Conservation (phyloP, 2,888 invertebrate genomes). For the Hirudinaria manillensis region DNA sequence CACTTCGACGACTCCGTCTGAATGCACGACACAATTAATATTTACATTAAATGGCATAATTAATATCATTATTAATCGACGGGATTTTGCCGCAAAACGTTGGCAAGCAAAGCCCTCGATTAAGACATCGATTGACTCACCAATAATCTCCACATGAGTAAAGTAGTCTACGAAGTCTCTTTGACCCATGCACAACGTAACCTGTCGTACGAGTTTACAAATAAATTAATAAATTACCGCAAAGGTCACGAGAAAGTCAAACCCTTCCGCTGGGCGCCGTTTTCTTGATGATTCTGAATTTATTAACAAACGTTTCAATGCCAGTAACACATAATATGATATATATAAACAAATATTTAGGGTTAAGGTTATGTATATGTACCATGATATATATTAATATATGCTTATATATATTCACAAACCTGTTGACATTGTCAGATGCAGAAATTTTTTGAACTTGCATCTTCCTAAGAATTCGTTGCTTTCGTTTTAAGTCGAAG, state of each 20-base stretch:
- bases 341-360: neutral
- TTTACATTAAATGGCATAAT: neutral
- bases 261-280: constrained; percentile 12
- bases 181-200: constrained; percentile 23
- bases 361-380: too few species aligned
- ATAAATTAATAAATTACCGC: too few species aligned
- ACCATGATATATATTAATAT: neutral
- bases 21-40: neutral
- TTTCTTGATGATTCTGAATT: constrained; percentile 8
- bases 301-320: neutral
- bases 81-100: too few species aligned
- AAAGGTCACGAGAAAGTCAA: neutral
- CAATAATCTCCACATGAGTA: constrained; percentile 25
- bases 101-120: too few species aligned
- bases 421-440: constrained; percentile 4
- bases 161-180: constrained; percentile 26
- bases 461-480: neutral
- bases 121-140: neutral
- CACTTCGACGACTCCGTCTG: constrained; percentile 25
- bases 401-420: neutral
- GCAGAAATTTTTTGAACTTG: constrained; percentile 15
- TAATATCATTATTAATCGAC: neutral
- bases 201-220: neutral
- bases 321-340: neutral
- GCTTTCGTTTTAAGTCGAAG: too few species aligned